These are phyloP conservation scores for Montifringilla adamsi DNA, from an alignment of 2,113 vertebrate genomes.

Conservation along the genomic window DNA sequence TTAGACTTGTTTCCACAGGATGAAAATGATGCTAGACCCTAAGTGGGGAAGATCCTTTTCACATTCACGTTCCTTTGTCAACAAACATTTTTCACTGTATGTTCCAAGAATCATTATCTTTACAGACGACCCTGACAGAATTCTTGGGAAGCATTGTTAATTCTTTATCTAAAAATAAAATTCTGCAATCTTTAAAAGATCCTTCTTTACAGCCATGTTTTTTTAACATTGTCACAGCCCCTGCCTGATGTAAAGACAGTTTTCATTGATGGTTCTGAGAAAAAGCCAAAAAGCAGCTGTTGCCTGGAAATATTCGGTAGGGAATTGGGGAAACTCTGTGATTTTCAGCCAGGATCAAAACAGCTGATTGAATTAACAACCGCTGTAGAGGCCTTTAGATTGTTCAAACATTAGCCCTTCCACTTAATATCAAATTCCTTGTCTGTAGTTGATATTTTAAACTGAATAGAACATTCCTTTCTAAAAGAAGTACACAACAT, in stretches of 20 bases:
- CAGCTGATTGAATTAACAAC: neutral
- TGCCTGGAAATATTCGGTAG: neutral
- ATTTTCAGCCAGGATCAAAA: neutral
- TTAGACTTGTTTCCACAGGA: neutral
- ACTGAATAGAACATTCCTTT: neutral
- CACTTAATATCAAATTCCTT: neutral
- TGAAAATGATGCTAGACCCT: neutral
- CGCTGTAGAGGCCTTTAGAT: neutral
- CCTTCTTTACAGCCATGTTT: neutral
- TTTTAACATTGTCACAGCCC: neutral
- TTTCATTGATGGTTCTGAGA: neutral
- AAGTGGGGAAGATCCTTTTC: neutral
- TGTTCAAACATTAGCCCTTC: neutral
- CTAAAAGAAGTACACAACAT: neutral
- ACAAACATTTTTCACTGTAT: neutral
- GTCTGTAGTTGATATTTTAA: neutral
- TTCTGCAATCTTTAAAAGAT: neutral
- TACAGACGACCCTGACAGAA: neutral
- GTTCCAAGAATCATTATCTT: neutral
- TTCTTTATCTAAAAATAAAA: neutral
- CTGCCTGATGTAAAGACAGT: neutral
- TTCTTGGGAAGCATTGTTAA: neutral
- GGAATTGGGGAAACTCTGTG: neutral
- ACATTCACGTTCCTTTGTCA: neutral
- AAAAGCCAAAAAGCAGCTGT: neutral